phyloP scores from a whole-genome alignment of 1,140 invertebrate genomes.

The Eulimnadia texana region DNA sequence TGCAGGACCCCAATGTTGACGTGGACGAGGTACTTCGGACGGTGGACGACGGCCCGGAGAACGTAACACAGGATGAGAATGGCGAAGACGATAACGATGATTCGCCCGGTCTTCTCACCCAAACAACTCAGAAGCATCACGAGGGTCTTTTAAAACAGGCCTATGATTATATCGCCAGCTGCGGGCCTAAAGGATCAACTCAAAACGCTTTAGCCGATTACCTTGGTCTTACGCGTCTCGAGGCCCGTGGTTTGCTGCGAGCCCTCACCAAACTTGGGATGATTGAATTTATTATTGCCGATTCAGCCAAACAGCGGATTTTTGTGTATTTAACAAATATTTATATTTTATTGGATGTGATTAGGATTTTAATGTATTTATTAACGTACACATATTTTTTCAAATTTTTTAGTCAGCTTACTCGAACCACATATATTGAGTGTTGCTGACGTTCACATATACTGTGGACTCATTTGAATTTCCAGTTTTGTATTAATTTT shows the following conservation, averaged over 20 bases:
- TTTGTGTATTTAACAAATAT: not conserved
- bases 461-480: too few species aligned
- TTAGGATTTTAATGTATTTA: conserved; percentile 15
- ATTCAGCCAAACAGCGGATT: conserved; percentile 20
- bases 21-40: conserved; percentile 28
- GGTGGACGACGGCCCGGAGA: conserved; percentile 18
- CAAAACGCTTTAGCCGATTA: conserved; percentile 30
- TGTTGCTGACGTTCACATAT: too few species aligned
- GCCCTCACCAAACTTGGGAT: conserved; percentile 25
- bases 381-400: conserved; percentile 24
- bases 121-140: conserved; percentile 15
- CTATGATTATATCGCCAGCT: conserved; percentile 31
- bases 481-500: too few species aligned
- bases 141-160: conserved; percentile 32
- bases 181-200: conserved; percentile 32
- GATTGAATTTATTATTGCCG: conserved; percentile 25
- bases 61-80: conserved; percentile 27
- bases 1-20: conserved; percentile 36
- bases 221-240: conserved; percentile 37
- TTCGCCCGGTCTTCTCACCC: conserved; percentile 20
- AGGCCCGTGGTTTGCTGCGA: conserved; percentile 33
- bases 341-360: conserved; percentile 4
- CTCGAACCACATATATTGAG: too few species aligned
- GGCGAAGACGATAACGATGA: conserved; percentile 35
- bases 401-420: conserved; percentile 29